Conservation (phyloP, 2,888 invertebrate genomes). For the Lysandra bellargus region DNA sequence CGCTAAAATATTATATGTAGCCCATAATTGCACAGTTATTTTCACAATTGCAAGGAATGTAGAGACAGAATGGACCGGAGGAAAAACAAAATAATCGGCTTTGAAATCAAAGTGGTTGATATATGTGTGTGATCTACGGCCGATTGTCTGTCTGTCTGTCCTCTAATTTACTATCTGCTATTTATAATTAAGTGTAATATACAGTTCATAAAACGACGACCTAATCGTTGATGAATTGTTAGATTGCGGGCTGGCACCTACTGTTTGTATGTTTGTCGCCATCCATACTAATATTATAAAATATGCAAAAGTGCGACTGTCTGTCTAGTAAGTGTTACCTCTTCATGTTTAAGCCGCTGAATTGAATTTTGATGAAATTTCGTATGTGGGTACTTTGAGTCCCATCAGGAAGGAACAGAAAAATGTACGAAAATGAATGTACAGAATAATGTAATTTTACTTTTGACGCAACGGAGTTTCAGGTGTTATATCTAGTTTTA, state of each 20-base stretch:
- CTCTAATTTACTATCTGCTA: constrained; percentile 16
- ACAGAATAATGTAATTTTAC: too few species aligned
- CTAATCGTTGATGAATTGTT: constrained; percentile 9
- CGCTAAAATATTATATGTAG: too few species aligned
- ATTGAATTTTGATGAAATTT: too few species aligned
- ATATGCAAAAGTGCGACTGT: too few species aligned
- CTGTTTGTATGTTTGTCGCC: not conserved
- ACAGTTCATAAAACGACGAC: constrained; percentile 17
- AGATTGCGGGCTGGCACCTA: not conserved
- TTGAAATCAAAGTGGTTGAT: constrained; percentile 27
- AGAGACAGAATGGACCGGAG: not conserved
- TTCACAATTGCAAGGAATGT: not conserved
- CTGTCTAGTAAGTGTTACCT: too few species aligned
- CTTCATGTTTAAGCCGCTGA: too few species aligned
- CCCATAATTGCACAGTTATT: not conserved
- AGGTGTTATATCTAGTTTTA: not conserved
- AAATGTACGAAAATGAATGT: too few species aligned
- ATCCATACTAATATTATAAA: too few species aligned
- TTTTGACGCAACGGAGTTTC: too few species aligned
- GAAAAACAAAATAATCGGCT: constrained; percentile 19
- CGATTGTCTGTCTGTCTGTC: constrained; percentile 28
- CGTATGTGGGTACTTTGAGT: too few species aligned
- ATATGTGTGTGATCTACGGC: constrained; percentile 12
- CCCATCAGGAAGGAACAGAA: too few species aligned
- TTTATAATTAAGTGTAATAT: constrained; percentile 15